phyloP scores from a whole-genome alignment of 1,140 invertebrate species.

The Papilio polytes region DNA sequence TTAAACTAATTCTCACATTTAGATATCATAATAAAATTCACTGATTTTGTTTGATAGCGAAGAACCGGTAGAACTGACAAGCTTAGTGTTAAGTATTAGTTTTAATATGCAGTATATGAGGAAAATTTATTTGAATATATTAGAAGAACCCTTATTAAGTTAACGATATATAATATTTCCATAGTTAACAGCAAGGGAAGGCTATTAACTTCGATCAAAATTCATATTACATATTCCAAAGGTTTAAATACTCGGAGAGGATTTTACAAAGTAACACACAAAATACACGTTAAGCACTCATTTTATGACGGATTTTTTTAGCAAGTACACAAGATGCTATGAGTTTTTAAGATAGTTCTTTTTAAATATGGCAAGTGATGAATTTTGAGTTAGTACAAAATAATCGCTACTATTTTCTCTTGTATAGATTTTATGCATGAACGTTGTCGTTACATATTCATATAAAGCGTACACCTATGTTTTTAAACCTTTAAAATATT shows the following conservation, averaged over 20 bases:
- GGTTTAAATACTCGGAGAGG: slow-evolving; percentile 26
- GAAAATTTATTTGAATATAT: not conserved
- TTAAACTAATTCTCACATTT: not conserved
- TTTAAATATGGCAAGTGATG: no score
- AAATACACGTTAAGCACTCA: not conserved
- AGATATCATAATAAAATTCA: not conserved
- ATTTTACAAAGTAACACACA: not conserved
- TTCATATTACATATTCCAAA: slow-evolving; percentile 40
- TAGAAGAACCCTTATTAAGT: slow-evolving; percentile 18
- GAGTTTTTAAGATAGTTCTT: not conserved
- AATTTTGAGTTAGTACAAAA: no score
- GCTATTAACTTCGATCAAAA: slow-evolving; percentile 40
- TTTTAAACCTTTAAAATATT: slow-evolving; percentile 19
- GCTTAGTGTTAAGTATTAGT: slow-evolving; percentile 13
- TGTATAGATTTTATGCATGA: no score
- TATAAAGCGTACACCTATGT: not conserved
- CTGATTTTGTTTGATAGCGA: not conserved
- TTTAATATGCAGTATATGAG: not conserved
- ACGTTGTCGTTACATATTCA: not conserved
- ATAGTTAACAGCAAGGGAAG: not conserved
- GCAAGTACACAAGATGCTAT: not conserved
- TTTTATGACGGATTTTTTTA: not conserved
- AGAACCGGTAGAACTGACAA: slow-evolving; percentile 16
- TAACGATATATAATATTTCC: not conserved
- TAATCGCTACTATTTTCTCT: no score